phyloP scores from a whole-genome alignment of 2,113 vertebrate species.

The Scytalopus superciliaris region DNA sequence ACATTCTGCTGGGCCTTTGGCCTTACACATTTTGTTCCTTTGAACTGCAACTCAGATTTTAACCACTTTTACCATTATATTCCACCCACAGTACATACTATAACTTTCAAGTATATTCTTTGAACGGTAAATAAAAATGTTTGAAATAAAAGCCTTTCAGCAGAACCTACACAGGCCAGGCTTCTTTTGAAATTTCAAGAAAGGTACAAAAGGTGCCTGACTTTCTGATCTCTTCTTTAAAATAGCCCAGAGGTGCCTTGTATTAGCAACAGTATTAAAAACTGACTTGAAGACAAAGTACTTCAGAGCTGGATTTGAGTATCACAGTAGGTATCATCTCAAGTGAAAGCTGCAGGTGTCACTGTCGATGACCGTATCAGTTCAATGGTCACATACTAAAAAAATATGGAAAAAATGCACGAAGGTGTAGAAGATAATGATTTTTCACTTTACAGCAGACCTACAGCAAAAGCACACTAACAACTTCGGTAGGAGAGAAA shows the following conservation, averaged over 20 bases:
- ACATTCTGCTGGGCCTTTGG: not conserved
- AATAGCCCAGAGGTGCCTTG: not conserved
- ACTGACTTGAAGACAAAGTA: not conserved
- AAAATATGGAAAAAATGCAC: not conserved
- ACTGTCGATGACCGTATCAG: not conserved
- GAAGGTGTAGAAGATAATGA: not conserved
- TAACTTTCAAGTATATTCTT: not conserved
- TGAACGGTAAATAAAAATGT: not conserved
- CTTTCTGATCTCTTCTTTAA: not conserved
- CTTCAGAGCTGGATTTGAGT: not conserved
- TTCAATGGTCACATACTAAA: not conserved
- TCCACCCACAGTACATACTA: not conserved
- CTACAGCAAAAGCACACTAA: not conserved
- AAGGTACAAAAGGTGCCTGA: not conserved
- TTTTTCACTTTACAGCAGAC: not conserved
- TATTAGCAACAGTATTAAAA: not conserved
- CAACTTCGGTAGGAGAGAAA: not conserved
- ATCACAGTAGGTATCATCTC: not conserved
- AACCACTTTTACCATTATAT: not conserved
- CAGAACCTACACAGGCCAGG: not conserved
- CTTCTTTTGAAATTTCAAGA: not conserved
- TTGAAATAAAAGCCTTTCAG: not conserved
- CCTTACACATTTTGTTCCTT: not conserved
- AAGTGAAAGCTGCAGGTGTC: not conserved
- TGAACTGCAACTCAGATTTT: not conserved